Evolutionary conservation across 1,140 invertebrate species (phyloP), one percentile per base, ranked within the genome.

Genomic region (Brachystomella parvula): DNA sequence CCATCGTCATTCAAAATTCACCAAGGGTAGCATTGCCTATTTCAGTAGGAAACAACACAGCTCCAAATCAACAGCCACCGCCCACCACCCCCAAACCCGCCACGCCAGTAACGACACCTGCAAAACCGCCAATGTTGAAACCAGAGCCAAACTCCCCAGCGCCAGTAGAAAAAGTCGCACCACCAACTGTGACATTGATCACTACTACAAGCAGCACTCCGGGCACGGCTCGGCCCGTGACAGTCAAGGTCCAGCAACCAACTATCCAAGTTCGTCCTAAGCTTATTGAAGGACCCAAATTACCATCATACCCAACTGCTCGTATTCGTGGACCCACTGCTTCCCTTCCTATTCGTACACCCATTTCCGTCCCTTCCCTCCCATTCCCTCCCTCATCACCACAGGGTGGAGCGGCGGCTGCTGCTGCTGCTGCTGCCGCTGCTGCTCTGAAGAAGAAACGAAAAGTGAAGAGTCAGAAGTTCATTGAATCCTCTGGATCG

Each of bases 241-340:
- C 47, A 63, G 15, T 15, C 44, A 9, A 30, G 9, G 30, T 28
- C 30, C 60, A 61, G 31, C 28, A 24, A 35, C 33, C 35, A 21
- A 2, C 21, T 30, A 26, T 19, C 19, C 62, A 63, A 6, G 44
- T 32, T 15, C 26, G 44, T 49, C 44, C 62, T 2, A 2, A 31
- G 21, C 62, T 63, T 6, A 53, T 63, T 21, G 44, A 63, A 47
- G 30, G 47, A 24, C 62, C 62, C 17, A 28, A 28, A 29, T 19
- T 28, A 15, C 30, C 61, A 1, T 63, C 49, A 29, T 24, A 47
- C 53, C 24, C 62, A 49, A 49, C 44, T 1, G 47, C 62, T 1
- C 39, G 29, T 21, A 47, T 63, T 21, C 39, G 62, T 9, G 28
- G 31, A 1, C 9, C 62, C n/a, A 30, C 49, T 15, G 29, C 12